phyloP scores from a whole-genome alignment of 92 coral and sea anemone genomes.

The Siderastrea siderea region DNA sequence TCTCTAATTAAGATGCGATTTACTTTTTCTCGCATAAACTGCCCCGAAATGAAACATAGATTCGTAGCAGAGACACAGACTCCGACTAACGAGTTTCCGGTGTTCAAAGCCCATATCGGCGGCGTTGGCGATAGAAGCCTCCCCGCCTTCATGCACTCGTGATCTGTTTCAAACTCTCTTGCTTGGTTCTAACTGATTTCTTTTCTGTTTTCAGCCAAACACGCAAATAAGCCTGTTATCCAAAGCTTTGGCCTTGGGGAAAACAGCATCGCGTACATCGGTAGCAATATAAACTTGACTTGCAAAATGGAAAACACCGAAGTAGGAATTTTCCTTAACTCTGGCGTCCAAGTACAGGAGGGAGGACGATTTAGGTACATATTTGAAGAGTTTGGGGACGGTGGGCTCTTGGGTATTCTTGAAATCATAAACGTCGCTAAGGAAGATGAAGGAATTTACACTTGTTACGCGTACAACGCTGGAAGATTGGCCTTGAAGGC shows the following conservation, averaged over 20 bases:
- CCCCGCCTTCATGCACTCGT: too few relatives aligned
- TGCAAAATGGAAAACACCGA: slow-evolving; percentile 15
- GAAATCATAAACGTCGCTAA: slow-evolving; percentile 17
- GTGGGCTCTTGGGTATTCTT: background rate
- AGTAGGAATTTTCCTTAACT: background rate
- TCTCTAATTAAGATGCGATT: too few relatives aligned
- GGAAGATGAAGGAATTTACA: slow-evolving; percentile 11
- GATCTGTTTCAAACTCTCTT: too few relatives aligned
- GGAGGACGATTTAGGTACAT: slow-evolving; percentile 15
- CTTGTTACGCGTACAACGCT: slow-evolving; percentile 19
- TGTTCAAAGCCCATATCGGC: too few relatives aligned
- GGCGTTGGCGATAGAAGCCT: too few relatives aligned
- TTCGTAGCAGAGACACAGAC: too few relatives aligned
- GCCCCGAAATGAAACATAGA: too few relatives aligned
- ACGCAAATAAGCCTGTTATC: background rate
- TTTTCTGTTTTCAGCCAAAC: background rate
- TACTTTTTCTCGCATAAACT: too few relatives aligned
- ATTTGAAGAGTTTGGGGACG: background rate
- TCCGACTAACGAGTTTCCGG: too few relatives aligned
- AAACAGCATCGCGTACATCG: background rate
- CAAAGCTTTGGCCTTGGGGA: slow-evolving; percentile 6
- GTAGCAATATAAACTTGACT: slow-evolving; percentile 16
- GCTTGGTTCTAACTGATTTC: background rate
- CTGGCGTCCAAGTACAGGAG: background rate
- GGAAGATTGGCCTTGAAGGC: background rate